A percentile compares a stretch with the other conserved stretches of the same genome.
Evolutionary conservation across 35 echinoderm and acorn worm species (phyloP).

Genomic region (Stichopus chloronotus): DNA sequence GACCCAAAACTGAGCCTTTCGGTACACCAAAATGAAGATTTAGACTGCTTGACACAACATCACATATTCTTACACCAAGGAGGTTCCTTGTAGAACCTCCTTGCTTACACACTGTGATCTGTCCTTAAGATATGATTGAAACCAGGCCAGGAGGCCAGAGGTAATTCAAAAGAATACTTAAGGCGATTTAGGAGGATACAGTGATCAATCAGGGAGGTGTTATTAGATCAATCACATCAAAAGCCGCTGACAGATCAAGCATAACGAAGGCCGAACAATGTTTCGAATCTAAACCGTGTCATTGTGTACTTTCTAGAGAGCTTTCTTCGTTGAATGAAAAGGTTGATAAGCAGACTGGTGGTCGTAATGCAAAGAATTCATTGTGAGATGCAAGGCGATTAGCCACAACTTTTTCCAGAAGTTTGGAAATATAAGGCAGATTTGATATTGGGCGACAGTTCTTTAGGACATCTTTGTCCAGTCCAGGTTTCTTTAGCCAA

Average conservation of each 20-base stretch:
- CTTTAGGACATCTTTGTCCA: slow-evolving; percentile 54
- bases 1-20: slow-evolving; percentile 81
- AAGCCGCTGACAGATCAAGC: slow-evolving; percentile 70
- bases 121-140: slow-evolving; percentile 66
- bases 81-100: too few species aligned
- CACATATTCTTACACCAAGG: slow-evolving; percentile 57
- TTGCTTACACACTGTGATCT: slow-evolving; percentile 43
- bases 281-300: slow-evolving; percentile 42
- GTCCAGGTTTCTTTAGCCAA: slow-evolving; percentile 64
- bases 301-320: slow-evolving; percentile 37
- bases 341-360: slow-evolving; percentile 48
- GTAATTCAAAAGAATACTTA: slow-evolving; percentile 36
- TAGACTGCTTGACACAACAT: slow-evolving; percentile 19
- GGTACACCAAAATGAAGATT: slow-evolving; percentile 43
- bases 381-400: slow-evolving; percentile 7
- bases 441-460: slow-evolving; percentile 74
- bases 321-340: slow-evolving; percentile 55
- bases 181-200: slow-evolving; percentile 58
- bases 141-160: slow-evolving; percentile 12
- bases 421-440: slow-evolving; percentile 68
- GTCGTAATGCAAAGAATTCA: slow-evolving; percentile 22
- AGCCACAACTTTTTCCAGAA: slow-evolving; percentile 63
- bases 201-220: slow-evolving; percentile 73
- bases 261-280: slow-evolving; percentile 36
- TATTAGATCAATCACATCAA: slow-evolving; percentile 74